Evolutionary conservation across 2,888 invertebrate genomes (phyloP).

Genomic region (Melikaiella ostensackeni): DNA sequence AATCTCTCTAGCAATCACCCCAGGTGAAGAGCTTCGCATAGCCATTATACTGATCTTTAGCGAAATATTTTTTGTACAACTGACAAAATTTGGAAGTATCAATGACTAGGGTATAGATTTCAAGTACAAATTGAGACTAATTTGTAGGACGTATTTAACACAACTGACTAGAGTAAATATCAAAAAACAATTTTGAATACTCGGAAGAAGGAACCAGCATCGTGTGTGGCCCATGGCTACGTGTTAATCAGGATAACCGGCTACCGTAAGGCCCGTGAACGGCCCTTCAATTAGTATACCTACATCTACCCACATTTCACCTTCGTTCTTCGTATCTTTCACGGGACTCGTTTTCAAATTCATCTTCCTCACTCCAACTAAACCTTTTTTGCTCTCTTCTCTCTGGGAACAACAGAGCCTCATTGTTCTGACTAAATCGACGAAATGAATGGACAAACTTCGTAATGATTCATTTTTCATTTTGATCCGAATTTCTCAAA

Average conservation of each 20-base stretch:
- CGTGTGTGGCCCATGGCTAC: conserved; percentile 69
- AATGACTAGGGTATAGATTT: conserved; percentile 9
- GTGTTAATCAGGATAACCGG: conserved; percentile 70
- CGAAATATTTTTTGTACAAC: background rate
- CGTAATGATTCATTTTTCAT: background rate
- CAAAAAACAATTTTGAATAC: conserved; percentile 53
- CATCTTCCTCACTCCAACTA: conserved; percentile 7
- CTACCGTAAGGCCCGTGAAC: conserved; percentile 71
- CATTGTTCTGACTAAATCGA: conserved; percentile 27
- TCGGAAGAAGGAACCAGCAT: conserved; percentile 49
- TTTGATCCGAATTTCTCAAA: no score
- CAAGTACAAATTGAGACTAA: conserved; percentile 16
- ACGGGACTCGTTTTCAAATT: conserved; percentile 23
- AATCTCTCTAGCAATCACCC: no score
- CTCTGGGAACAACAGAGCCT: conserved; percentile 6
- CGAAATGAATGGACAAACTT: conserved; percentile 7
- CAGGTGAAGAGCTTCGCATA: no score
- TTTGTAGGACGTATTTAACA: background rate
- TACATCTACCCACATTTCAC: conserved; percentile 56
- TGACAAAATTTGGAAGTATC: background rate
- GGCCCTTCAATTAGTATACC: conserved; percentile 76
- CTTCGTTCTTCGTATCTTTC: conserved; percentile 45
- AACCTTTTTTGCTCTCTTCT: conserved; percentile 40
- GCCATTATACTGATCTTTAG: no score
- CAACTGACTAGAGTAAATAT: conserved; percentile 5